Base-by-base conservation (phyloP, 2,888 invertebrate species). In the Athalia cordata region DNA sequence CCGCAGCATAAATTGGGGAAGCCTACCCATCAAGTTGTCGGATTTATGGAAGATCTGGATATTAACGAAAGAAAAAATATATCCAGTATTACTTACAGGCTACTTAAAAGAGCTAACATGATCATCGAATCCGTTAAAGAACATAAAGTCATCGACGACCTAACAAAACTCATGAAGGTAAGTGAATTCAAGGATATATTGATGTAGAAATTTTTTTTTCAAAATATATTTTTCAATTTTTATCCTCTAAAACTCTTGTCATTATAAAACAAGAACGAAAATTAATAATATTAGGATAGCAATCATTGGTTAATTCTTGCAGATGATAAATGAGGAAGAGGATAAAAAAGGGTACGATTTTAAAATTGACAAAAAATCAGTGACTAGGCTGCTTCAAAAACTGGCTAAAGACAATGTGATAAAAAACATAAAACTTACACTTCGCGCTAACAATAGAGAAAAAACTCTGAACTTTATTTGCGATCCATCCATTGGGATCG, bases 361-460 rank as follows among this genome's bases (percentile, higher is more conserved):
- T 0, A 92, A 90, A 78, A 92, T 94, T 66, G 95, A 95, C 85
- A 92, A 92, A 80, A 94, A 94, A 85, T 94, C 95, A 0, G 85
- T 96, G 45, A 86, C 91, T 6, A 91, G 95, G 13, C 86, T 96
- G 13, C 86, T 95, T 29, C 89, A 90, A 45, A 91, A 92, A 77
- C 88, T 96, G 78, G 91, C 92, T 0, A 89, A 89, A 77, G 93
- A 93, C 66, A 93, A 93, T 8, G 91, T 92, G 78, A 88, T 94
- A 5, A 92, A 93, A 86, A 90, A 92, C 15, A 91, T 92, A 29
- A 90, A 91, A 86, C 83, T 93, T n/a, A 86, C 90, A 67, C 83
- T 94, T 57, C 91, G 87, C 59, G 89, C 89, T 52, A 90, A 90
- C 7, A 89, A 88, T 1, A 90, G 90, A 79, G 89, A 90, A 7